Percentiles rank a stretch among this genome's conserved stretches.
These are phyloP conservation scores for Emmelina monodactyla DNA, from an alignment of 2,888 invertebrate genomes.

Conservation along the genomic window DNA sequence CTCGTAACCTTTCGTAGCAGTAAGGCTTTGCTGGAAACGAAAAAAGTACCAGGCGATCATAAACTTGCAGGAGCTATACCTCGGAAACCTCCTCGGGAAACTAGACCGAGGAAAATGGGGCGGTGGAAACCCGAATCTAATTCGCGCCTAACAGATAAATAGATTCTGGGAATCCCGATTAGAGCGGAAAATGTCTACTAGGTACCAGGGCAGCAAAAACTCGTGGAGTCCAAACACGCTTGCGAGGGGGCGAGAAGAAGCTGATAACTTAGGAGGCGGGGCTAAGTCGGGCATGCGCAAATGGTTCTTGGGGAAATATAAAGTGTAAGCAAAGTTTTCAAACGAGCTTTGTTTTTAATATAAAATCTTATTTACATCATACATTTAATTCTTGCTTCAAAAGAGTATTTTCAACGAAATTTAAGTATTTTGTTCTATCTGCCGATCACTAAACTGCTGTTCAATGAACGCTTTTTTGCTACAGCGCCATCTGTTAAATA, in stretches of 20 bases:
- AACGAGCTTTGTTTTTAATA: no score
- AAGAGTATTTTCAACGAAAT: no score
- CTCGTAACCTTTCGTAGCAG: slow-evolving; percentile 17
- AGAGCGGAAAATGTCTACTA: slow-evolving; percentile 64
- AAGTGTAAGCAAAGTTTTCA: no score
- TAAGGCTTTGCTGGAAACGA: slow-evolving; percentile 27
- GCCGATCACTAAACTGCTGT: no score
- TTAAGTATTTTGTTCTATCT: no score
- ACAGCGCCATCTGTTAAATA: no score
- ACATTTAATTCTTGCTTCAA: no score
- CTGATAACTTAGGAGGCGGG: slow-evolving; percentile 28
- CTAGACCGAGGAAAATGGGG: slow-evolving; percentile 11
- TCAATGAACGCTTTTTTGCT: no score
- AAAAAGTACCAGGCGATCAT: slow-evolving; percentile 36
- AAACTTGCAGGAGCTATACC: slow-evolving; percentile 12
- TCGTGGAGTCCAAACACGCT: slow-evolving; percentile 13
- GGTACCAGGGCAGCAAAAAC: slow-evolving; percentile 40
- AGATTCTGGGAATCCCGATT: slow-evolving; percentile 60
- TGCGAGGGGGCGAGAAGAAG: slow-evolving; percentile 24
- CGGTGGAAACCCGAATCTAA: slow-evolving; percentile 44
- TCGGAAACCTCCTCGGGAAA: slow-evolving; percentile 19
- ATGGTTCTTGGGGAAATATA: no score
- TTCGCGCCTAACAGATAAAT: slow-evolving; percentile 36
- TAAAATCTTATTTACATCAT: no score
- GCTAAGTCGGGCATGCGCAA: slow-evolving; percentile 30